Percentiles rank a stretch among this genome's conserved stretches.
phyloP scores from a whole-genome alignment of 2,797 vertebrate genomes.

The Enteromius unitaeniatus region DNA sequence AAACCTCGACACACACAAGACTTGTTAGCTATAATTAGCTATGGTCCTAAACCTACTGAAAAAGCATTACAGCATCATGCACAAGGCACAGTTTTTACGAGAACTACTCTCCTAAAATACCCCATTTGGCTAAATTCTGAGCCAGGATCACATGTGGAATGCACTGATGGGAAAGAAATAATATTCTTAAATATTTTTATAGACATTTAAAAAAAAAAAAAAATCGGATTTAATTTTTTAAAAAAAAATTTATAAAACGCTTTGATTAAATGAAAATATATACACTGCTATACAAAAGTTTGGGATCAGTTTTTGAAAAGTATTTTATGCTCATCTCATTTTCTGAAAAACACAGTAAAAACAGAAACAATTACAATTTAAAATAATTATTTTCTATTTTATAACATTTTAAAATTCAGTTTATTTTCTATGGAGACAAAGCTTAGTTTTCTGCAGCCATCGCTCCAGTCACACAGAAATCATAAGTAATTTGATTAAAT shows the following conservation, averaged over 20 bases:
- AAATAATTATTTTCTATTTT: not conserved
- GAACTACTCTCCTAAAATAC: not conserved
- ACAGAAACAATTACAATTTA: too few relatives aligned
- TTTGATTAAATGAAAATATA: not conserved
- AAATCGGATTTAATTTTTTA: not conserved
- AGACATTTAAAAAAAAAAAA: not conserved
- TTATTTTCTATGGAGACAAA: not conserved
- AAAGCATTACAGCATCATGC: not conserved
- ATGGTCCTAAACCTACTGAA: not conserved
- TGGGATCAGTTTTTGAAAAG: not conserved
- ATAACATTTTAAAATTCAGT: not conserved
- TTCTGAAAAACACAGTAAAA: not conserved
- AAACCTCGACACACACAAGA: slow-evolving; percentile 6
- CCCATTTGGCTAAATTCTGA: not conserved
- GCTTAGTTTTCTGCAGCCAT: not conserved
- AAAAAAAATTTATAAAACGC: too few relatives aligned
- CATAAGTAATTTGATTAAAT: too few relatives aligned
- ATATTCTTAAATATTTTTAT: not conserved
- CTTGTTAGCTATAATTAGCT: not conserved
- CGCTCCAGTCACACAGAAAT: not conserved
- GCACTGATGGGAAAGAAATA: not conserved
- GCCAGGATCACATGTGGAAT: not conserved
- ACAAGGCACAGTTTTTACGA: not conserved
- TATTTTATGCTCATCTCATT: not conserved
- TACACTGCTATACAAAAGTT: not conserved